A percentile compares a stretch with the other conserved stretches of the same genome.
Conservation (phyloP, 2,888 invertebrate species). For the Cacoxenus indagator region DNA sequence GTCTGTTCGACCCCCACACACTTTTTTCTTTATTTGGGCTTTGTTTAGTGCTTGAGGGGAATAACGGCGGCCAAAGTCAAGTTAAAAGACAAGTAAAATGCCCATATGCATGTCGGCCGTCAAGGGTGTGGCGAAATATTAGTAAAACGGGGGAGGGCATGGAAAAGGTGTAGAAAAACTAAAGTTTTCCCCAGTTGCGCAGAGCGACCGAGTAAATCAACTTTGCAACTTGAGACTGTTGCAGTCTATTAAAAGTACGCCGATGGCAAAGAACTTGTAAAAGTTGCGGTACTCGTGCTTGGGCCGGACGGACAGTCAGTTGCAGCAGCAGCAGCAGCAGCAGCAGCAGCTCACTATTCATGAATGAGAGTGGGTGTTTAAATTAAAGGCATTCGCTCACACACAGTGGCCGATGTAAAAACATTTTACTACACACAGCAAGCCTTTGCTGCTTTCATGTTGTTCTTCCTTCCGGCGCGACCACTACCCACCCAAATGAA, state of each 20-base stretch:
- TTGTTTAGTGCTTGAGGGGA: not conserved
- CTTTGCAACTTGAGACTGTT: slow-evolving; percentile 60
- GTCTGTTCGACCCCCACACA: not conserved
- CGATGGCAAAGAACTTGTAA: slow-evolving; percentile 39
- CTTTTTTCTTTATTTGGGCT: not conserved
- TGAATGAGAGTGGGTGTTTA: slow-evolving; percentile 44
- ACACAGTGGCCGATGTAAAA: slow-evolving; percentile 19
- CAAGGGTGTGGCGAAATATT: slow-evolving; percentile 12
- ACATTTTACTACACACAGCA: not conserved
- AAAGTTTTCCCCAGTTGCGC: slow-evolving; percentile 9
- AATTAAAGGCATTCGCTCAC: slow-evolving; percentile 45
- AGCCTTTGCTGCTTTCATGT: not conserved
- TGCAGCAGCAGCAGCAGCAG: not conserved
- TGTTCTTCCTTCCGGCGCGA: slow-evolving; percentile 9
- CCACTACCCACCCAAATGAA: slow-evolving; percentile 46
- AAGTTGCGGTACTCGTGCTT: slow-evolving; percentile 20
- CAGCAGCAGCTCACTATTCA: not conserved
- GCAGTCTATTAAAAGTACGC: slow-evolving; percentile 59
- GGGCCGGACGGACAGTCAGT: slow-evolving; percentile 45
- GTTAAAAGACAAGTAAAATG: slow-evolving; percentile 40
- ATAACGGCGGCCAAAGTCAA: not conserved
- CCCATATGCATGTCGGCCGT: slow-evolving; percentile 30
- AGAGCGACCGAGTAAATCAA: slow-evolving; percentile 48
- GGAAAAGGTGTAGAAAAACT: slow-evolving; percentile 13
- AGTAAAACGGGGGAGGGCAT: slow-evolving; percentile 23